These are phyloP conservation scores for Saxicola maurus DNA, from an alignment of 2,797 vertebrate species.

Conservation along the genomic window DNA sequence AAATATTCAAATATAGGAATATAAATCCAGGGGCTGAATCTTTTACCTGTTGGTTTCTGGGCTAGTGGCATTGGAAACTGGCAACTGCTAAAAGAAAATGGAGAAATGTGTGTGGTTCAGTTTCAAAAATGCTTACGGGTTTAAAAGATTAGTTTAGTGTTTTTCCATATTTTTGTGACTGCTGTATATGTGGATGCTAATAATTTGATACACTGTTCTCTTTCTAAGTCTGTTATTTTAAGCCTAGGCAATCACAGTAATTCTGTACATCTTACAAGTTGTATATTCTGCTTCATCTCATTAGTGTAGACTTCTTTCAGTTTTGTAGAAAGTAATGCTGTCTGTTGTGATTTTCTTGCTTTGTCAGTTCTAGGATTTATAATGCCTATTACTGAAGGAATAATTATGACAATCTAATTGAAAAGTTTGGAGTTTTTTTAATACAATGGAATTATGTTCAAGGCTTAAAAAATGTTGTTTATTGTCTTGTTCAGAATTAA, in stretches of 20 bases:
- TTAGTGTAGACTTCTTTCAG: not conserved
- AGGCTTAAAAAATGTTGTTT: not conserved
- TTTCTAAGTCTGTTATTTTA: not conserved
- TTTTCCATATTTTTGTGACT: not conserved
- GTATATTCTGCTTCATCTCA: not conserved
- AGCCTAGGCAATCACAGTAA: not conserved
- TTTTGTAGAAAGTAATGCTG: not conserved
- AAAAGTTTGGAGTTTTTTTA: not conserved
- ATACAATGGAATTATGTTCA: not conserved
- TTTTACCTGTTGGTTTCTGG: not conserved
- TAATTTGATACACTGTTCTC: not conserved
- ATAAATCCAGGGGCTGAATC: not conserved
- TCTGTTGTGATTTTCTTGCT: not conserved
- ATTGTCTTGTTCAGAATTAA: conserved; percentile 83
- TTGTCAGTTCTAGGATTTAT: not conserved
- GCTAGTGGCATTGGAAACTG: not conserved
- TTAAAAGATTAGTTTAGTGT: not conserved
- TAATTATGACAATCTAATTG: not conserved
- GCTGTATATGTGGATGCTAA: not conserved
- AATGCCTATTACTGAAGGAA: not conserved
- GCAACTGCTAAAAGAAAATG: not conserved
- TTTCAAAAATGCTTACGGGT: not conserved
- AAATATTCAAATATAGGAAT: not conserved
- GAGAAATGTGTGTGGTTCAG: not conserved
- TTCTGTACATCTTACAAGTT: not conserved